These are phyloP conservation scores for Pseudococcus longispinus DNA, from an alignment of 2,888 invertebrate species.

Conservation along the genomic window DNA sequence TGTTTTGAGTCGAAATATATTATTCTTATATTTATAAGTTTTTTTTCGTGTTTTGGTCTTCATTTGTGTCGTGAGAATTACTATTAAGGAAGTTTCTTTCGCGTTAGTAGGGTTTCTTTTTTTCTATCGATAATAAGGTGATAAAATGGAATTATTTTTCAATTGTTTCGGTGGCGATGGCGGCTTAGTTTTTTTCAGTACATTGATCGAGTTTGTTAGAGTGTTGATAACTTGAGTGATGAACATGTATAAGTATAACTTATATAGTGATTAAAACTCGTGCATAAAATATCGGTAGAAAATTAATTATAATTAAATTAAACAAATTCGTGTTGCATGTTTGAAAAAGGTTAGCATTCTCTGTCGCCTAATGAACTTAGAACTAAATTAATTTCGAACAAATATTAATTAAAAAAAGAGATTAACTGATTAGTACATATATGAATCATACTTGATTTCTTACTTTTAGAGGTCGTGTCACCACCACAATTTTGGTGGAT, in stretches of 20 bases:
- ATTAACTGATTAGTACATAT: not conserved
- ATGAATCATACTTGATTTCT: not conserved
- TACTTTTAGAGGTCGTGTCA: constrained; percentile 45
- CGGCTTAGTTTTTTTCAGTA: too few species aligned
- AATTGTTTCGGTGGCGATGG: too few species aligned
- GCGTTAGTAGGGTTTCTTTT: not conserved
- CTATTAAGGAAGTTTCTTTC: not conserved
- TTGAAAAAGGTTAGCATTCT: too few species aligned
- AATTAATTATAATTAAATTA: not conserved
- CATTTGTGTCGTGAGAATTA: not conserved
- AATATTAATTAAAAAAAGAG: not conserved
- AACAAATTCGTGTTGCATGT: not conserved
- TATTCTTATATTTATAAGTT: not conserved
- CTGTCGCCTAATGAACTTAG: not conserved
- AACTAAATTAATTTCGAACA: not conserved
- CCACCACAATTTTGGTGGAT: constrained; percentile 42
- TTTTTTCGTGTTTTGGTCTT: not conserved
- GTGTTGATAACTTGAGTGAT: too few species aligned
- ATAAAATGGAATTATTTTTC: too few species aligned
- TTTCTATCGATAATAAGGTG: too few species aligned
- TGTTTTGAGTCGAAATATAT: not conserved
- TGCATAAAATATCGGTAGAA: not conserved
- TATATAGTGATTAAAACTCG: not conserved
- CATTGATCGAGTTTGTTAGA: too few species aligned
- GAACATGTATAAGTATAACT: not conserved